Base-by-base conservation (phyloP, 2,113 vertebrate species). In the Diadophis punctatus region DNA sequence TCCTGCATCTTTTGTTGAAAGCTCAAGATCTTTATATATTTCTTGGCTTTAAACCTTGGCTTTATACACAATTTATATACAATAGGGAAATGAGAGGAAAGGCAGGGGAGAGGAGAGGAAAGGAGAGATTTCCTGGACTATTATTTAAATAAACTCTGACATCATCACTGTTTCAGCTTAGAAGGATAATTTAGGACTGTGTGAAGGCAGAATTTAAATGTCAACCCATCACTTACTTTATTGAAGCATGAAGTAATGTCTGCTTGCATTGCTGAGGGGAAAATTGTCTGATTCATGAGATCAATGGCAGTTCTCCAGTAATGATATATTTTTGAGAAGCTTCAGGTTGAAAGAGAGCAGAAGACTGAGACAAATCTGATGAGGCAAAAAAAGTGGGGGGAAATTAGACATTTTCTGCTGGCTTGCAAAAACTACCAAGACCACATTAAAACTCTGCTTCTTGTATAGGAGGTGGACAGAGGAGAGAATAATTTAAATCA, bases 161-260 rank as follows among this genome's bases (percentile, higher is more conserved):
- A 94, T 94, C 93, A 95, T 93, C 86, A 88, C 9, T 55, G 60
- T 90, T 91, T 60, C 93, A 95, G 89, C 58, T 94, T 93, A 94
- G 92, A 92, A 48, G 43, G 34, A 89, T 86, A 95, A 90, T 94
- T 95, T 94, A 96, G 68, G 84, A 95, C 63, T 92, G 92, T 94
- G 94, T 95, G 93, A 95, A 96, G 95, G 92, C 93, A 91, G 93
- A 68, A 95, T 93, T 95, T 96, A 96, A 97, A 96, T 96, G 93
- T 96, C 95, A 96, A 55, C 89, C 22, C n/a, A 93, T 90, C 85
- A 87, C 88, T 94, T 95, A 90, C 1, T 95, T 95, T 96, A 94
- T 90, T 93, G 95, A 96, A 90, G 94, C 91, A 96, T 94, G 94
- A 96, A 95, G 95, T 95, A 94, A 95, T 92, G 93, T 94, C 93